These are phyloP conservation scores for Podarcis lilfordi DNA, from an alignment of 2,797 vertebrate species.

Conservation along the genomic window DNA sequence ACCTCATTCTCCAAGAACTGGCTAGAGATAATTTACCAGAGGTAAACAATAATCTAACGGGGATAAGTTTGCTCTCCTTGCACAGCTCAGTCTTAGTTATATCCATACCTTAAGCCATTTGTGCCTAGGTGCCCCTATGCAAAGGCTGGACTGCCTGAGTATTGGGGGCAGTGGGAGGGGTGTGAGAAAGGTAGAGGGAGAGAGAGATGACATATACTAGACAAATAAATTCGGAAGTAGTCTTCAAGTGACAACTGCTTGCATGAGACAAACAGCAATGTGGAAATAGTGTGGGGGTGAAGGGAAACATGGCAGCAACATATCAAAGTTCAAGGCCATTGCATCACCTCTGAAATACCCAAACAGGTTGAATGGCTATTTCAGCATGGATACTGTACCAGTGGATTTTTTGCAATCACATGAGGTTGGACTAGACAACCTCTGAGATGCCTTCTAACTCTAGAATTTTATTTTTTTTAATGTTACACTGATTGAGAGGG, in stretches of 20 bases:
- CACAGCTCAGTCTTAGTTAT: neutral
- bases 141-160: neutral
- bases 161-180: neutral
- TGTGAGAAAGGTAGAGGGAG: neutral
- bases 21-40: slow-evolving; percentile 3
- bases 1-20: neutral
- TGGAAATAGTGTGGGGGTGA: neutral
- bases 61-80: neutral
- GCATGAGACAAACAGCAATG: neutral
- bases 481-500: neutral
- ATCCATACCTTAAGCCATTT: neutral
- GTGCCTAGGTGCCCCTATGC: neutral
- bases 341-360: neutral
- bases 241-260: neutral
- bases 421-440: neutral
- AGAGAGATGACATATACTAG: neutral
- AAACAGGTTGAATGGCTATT: neutral
- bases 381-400: neutral
- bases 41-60: slow-evolving; percentile 3
- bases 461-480: neutral
- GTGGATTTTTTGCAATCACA: neutral
- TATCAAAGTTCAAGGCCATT: neutral
- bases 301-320: neutral
- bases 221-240: neutral
- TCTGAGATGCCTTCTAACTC: neutral